These are phyloP conservation scores for Chloropsis cyanopogon DNA, from an alignment of 2,113 vertebrate species.

Conservation along the genomic window DNA sequence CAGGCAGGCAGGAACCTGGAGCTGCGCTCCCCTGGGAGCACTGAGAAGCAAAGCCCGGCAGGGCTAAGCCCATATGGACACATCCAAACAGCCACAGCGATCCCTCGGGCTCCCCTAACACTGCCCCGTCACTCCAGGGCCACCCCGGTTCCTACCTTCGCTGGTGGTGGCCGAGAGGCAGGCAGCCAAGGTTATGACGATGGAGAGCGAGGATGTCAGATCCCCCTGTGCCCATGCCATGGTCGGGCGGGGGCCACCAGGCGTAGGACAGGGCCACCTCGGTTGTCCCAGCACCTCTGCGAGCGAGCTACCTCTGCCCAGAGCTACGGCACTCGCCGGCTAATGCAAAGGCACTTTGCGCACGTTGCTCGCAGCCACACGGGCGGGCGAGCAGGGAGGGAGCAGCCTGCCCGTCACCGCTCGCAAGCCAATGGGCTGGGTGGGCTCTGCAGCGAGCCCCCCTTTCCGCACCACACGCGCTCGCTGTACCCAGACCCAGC, in stretches of 20 bases:
- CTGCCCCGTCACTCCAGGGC: not conserved
- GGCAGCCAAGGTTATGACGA: constrained; percentile 64
- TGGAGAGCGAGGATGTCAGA: constrained; percentile 56
- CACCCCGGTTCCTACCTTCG: constrained; percentile 52
- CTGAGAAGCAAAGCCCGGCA: not conserved
- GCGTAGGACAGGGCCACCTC: not conserved
- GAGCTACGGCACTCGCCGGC: not conserved
- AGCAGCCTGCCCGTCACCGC: constrained; percentile 45
- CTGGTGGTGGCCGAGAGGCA: constrained; percentile 61
- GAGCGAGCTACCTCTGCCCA: not conserved
- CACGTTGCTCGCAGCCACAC: constrained; percentile 49
- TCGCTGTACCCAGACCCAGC: not conserved
- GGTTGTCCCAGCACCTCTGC: not conserved
- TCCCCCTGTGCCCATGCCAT: constrained; percentile 65
- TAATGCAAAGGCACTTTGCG: constrained; percentile 52
- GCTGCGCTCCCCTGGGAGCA: not conserved
- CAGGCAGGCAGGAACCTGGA: not conserved
- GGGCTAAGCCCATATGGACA: not conserved
- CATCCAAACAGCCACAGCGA: not conserved
- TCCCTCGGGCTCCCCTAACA: not conserved
- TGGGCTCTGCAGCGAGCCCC: constrained; percentile 36
- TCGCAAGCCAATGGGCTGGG: constrained; percentile 59
- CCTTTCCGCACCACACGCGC: not conserved
- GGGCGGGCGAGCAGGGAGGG: constrained; percentile 26
- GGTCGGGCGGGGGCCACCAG: not conserved